phyloP scores from a whole-genome alignment of 2,113 vertebrate species.

The Coracopsis vasa region DNA sequence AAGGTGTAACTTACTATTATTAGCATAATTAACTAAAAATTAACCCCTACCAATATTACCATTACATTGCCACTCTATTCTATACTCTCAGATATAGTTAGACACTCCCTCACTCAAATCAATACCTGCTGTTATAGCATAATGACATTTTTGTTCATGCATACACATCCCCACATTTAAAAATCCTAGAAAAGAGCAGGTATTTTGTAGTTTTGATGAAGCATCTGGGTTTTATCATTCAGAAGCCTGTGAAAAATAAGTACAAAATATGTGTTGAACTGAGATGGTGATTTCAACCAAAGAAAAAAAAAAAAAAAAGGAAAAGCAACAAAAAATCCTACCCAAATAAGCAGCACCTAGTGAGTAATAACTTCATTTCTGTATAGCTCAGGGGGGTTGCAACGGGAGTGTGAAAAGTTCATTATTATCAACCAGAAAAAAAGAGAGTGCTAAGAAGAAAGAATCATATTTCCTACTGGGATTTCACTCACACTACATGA shows the following conservation, averaged over 20 bases:
- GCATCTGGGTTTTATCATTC: neutral
- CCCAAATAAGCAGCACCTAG: conserved; percentile 72
- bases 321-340: conserved; percentile 54
- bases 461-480: conserved; percentile 80
- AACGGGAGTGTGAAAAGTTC: conserved; percentile 94
- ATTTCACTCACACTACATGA: conserved; percentile 83
- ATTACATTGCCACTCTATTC: neutral
- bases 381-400: conserved; percentile 78
- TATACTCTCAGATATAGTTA: neutral
- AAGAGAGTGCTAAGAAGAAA: conserved; percentile 83
- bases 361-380: conserved; percentile 80
- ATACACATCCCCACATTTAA: neutral
- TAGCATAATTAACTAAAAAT: neutral
- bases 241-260: conserved; percentile 34
- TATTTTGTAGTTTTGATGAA: conserved; percentile 24
- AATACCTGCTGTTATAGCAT: neutral
- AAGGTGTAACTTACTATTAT: neutral
- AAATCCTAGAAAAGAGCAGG: neutral
- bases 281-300: conserved; percentile 44
- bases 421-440: conserved; percentile 83
- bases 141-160: conserved; percentile 5
- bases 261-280: conserved; percentile 52
- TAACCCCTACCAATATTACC: neutral
- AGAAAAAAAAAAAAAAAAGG: conserved; percentile 43
- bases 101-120: neutral